Evolutionary conservation across 2,797 vertebrate species (phyloP), one percentile per base, ranked within the genome.

Genomic region (Naso thynnoides): DNA sequence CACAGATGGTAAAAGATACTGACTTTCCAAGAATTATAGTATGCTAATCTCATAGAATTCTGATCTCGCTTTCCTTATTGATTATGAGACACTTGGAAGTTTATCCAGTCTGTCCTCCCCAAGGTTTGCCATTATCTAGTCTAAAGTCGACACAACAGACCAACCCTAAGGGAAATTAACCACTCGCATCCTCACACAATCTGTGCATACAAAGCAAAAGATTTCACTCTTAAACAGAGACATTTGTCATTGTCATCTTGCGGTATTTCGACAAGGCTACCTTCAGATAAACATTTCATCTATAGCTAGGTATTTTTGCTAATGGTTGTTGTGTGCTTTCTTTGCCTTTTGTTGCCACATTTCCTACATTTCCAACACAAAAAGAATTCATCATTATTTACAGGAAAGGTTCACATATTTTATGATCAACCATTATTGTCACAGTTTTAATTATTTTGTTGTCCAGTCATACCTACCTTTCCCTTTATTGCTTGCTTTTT

Each of bases 381-480:
- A 62, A 53, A 2, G 50, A 55, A 56, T 29, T 41, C 21, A 45
- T 16, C 8, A 59, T 24, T 31, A 58, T 36, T 27, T 29, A 42
- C 41, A 69, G 14, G 27, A 23, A 24, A 47, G 29, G 36, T 33
- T 47, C 18, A 47, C 55, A 69, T 57, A 7, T 50, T 50, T 47
- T 19, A 48, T 18, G 23, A 57, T 70, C 53, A 70, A 61, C 54
- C 59, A 48, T 61, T 59, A n/a, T 24, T 33, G n/a, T n/a, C n/a
- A n/a, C 33, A 69, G 36, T 45, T 56, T 65, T 59, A 36, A 27
- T 1, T 13, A 6, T 13, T 1, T 73, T 64, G 42, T 62, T 61
- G 8, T 49, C 36, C 41, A 11, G 11, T 70, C 48, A 86, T 89
- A 91, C 88, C 83, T 78, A 90, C 88, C 83, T 86, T 73, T 88